Evolutionary conservation across 2,797 vertebrate species (phyloP), one percentile per base, ranked within the genome.

Genomic region (Columba guinea): DNA sequence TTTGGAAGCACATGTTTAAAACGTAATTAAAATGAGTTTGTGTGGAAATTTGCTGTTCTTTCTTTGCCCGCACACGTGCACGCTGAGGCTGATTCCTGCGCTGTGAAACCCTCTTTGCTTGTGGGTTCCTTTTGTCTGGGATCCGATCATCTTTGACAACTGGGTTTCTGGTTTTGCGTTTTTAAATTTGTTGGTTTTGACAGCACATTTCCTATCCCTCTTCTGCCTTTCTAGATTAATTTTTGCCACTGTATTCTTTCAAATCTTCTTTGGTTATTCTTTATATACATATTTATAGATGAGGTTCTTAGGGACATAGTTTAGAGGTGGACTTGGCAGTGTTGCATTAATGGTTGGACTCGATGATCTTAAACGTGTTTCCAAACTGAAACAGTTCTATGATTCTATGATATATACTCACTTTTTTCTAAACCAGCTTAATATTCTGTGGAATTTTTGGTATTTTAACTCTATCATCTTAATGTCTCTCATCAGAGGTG

Each of bases 51-150:
- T 17, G 37, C 28, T 30, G 2, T 20, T 37, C 37, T 59, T 46
- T 51, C 48, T 69, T 30, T 48, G 37, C 41, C 62, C 3, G 9
- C 56, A 21, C 11, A 2, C 10, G 5, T 17, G 64, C 62, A 4
- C 0, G 2, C 30, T 46, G 39, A 11, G 2, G 1, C n/a, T 10
- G 1, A 2, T 27, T 34, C 59, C 59, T 28, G 30, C 26, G 2
- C 60, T 88, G 11, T 13, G 46, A 44, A 80, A 12, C 70, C 22
- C 9, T 41, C 63, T 56, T n/a, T 37, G 68, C 37, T 62, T 52
- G 71, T 0, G 7, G 21, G 37, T 37, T 84, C 12, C 1, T 75
- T 28, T 9, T 1, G 1, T 12, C 51, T 19, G n/a, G 37, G 68
- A 26, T 27, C 46, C 48, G 71, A 59, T 64, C 22, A 2, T 15